phyloP scores from a whole-genome alignment of 2,113 vertebrate genomes.

The Pyrgilauda ruficollis region DNA sequence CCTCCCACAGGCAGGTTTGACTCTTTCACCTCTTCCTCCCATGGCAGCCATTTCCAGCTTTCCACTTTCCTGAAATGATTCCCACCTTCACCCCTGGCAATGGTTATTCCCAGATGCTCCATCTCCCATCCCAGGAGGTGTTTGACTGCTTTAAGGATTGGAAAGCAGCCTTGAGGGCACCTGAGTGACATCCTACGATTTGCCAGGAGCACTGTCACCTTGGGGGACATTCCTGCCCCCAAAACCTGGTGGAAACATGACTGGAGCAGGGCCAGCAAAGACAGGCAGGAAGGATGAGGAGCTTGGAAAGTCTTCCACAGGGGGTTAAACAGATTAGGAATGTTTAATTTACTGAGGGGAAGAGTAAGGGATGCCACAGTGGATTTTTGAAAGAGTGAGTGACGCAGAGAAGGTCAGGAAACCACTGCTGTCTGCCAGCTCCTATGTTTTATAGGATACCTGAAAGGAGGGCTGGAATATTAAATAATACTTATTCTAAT shows the following conservation, averaged over 20 bases:
- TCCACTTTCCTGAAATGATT: background rate
- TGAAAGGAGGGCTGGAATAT: background rate
- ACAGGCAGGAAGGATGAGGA: background rate
- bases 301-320: background rate
- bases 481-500: background rate
- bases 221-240: background rate
- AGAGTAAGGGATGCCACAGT: background rate
- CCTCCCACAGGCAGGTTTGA: background rate
- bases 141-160: background rate
- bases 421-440: background rate
- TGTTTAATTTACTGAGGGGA: background rate
- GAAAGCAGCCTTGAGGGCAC: background rate
- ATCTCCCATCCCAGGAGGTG: background rate
- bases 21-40: background rate
- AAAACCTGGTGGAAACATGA: background rate
- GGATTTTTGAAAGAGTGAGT: background rate
- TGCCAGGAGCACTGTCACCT: background rate
- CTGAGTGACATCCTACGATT: background rate
- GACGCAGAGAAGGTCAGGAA: background rate
- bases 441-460: rapidly evolving
- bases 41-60: background rate
- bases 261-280: background rate
- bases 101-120: background rate
- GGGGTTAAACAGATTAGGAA: background rate
- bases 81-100: background rate